Conservation (phyloP, 1,140 invertebrate species). For the Amphibalanus amphitrite region DNA sequence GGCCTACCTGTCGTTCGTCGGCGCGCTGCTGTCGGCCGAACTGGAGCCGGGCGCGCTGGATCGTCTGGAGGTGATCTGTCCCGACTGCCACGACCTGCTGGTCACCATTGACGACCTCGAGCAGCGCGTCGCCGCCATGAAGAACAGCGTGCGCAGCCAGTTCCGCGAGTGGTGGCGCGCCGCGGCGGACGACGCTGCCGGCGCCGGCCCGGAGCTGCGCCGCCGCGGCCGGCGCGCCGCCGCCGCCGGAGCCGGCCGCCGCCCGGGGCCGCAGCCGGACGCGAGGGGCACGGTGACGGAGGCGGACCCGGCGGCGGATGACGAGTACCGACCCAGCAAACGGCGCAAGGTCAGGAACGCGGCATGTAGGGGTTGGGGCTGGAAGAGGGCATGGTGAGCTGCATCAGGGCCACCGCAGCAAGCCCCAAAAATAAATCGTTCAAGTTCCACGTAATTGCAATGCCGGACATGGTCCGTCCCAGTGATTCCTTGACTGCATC, state of each 20-base stretch:
- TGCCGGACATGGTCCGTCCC: no score
- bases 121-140: conserved; percentile 26
- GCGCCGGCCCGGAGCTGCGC: background rate
- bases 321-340: background rate
- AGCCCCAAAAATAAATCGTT: no score
- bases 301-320: background rate
- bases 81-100: background rate
- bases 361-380: background rate
- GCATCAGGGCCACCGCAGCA: no score
- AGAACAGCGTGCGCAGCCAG: conserved; percentile 35
- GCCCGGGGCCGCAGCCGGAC: background rate
- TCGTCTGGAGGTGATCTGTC: background rate
- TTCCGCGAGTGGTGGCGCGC: conserved; percentile 27
- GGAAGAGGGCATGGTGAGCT: no score
- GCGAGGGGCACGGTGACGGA: background rate
- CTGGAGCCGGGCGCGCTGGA: background rate
- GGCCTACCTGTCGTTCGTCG: background rate
- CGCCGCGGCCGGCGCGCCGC: no score
- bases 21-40: background rate
- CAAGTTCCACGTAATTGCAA: no score
- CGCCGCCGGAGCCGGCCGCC: no score
- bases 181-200: background rate
- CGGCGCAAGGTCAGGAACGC: background rate
- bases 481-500: no score
- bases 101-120: background rate